A percentile compares a stretch with the other conserved stretches of the same genome.
Conservation (phyloP, 2,797 vertebrate genomes). For the Sebastes miniatus region DNA sequence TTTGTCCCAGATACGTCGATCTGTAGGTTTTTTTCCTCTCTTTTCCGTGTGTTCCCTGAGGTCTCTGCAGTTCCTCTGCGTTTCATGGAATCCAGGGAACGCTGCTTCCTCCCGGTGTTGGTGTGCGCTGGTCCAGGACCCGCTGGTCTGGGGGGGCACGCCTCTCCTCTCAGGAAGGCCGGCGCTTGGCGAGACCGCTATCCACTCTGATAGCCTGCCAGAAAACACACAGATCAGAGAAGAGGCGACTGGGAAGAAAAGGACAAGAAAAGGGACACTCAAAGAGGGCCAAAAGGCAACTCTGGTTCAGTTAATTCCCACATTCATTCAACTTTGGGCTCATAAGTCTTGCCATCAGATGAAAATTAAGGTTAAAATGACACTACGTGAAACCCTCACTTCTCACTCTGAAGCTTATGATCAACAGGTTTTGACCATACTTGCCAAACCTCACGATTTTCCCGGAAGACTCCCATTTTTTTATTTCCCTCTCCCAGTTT, state of each 20-base stretch:
- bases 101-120: slow-evolving; percentile 62
- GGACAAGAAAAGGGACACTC: slow-evolving; percentile 32
- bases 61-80: slow-evolving; percentile 52
- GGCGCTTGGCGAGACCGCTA: slow-evolving; percentile 62
- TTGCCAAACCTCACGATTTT: no score
- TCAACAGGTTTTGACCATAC: not conserved
- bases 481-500: no score
- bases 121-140: slow-evolving; percentile 51
- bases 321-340: slow-evolving; percentile 8
- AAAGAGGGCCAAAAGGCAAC: slow-evolving; percentile 33
- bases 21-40: not conserved
- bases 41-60: slow-evolving; percentile 24
- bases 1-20: slow-evolving; percentile 28
- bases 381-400: not conserved
- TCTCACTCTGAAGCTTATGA: not conserved
- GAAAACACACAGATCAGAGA: slow-evolving; percentile 74
- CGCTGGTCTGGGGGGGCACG: slow-evolving; percentile 56
- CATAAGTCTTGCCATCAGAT: not conserved
- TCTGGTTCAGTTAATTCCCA: slow-evolving; percentile 33
- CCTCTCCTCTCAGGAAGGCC: slow-evolving; percentile 76
- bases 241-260: slow-evolving; percentile 32
- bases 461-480: no score
- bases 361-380: not conserved
- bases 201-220: slow-evolving; percentile 73
- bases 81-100: slow-evolving; percentile 71